Base-by-base conservation (phyloP, 2,797 vertebrate genomes). In the Oreonectes daqikongensis region DNA sequence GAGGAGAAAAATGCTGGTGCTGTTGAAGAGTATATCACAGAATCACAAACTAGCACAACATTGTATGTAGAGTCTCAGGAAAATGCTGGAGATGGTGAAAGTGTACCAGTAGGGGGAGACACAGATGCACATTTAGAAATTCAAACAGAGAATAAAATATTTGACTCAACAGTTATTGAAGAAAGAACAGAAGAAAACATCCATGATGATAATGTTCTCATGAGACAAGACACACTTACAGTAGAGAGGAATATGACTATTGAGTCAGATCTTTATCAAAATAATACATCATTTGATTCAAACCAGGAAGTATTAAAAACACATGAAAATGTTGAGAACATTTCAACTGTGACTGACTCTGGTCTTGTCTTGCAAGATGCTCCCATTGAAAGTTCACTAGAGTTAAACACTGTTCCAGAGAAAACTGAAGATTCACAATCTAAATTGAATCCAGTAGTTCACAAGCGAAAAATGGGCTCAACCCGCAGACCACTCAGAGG, bases 401-500 rank as follows among this genome's bases (percentile, higher is more conserved):
- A 57, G 3, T 11, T 1, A 18, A 5, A 32, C 14, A 59, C 8
- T 57, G 17, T 46, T 67, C 2, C 4, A 2, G 8, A 74, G 2
- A 4, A 20, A 73, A 28, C 5, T 20, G 17, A 15, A 1, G 17
- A 14, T 24, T 11, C 0, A 42, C 30, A 28, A 3, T 10, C 24
- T 20, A 28, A 65, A 65, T 15, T n/a, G 0, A 53, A 9, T 74
- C 17, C 35, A 6, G 4, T 15, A 53, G 22, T 20, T 65, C 61
- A 52, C 1, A 74, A 65, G 24, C 10, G 61, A 55, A 64, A 64
- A 74, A 65, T 74, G 46, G 72, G 61, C 0, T 74, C 72, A 28
- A 74, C 60, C 26, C 60, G 61, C 22, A 79, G 57, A 52, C 69
- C 50, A 71, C 46, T 65, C 14, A 70, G 22, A 65, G 72, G 32